A percentile compares a stretch with the other conserved stretches of the same genome.
Evolutionary conservation across 2,113 vertebrate genomes (phyloP).

Genomic region (Rhombomys opimus): DNA sequence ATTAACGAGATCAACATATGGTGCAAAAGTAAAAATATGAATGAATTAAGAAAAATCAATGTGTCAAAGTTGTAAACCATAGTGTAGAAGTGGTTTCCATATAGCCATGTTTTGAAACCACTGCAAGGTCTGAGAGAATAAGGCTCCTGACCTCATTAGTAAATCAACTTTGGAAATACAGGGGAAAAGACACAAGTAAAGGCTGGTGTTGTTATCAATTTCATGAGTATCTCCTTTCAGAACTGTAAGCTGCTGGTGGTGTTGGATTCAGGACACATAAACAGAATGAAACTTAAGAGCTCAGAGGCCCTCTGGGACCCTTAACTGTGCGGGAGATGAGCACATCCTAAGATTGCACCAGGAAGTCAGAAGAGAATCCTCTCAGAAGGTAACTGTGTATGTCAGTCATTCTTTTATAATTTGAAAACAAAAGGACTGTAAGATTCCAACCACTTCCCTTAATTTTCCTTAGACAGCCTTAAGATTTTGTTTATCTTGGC

Average conservation of each 20-base stretch:
- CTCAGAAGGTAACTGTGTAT: neutral
- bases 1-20: neutral
- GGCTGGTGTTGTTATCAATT: neutral
- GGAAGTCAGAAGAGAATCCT: neutral
- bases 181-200: neutral
- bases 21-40: neutral
- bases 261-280: neutral
- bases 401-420: neutral
- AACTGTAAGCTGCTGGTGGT: neutral
- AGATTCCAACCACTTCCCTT: neutral
- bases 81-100: neutral
- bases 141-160: neutral
- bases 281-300: neutral
- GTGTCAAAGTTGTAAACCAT: neutral
- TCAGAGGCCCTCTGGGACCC: neutral
- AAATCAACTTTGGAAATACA: neutral
- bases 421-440: neutral
- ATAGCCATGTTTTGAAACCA: neutral
- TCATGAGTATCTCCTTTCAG: neutral
- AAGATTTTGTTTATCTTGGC: neutral
- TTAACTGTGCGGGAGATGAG: neutral
- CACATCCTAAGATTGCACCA: neutral
- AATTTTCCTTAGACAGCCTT: neutral
- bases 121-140: neutral
- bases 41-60: slow-evolving; percentile 25